Conservation (phyloP, 2,113 vertebrate genomes). For the Oenanthe oenanthe region DNA sequence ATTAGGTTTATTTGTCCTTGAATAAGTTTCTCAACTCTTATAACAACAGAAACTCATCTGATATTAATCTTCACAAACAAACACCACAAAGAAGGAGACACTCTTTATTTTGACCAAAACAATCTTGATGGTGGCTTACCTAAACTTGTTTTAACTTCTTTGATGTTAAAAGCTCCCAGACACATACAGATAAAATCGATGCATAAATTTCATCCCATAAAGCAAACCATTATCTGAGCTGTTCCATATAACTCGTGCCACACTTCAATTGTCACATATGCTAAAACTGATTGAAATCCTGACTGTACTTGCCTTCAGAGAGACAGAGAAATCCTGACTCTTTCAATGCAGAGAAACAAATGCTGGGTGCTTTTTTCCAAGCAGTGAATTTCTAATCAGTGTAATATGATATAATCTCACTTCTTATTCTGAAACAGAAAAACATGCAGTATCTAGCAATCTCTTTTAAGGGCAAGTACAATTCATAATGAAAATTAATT, state of each 20-base stretch:
- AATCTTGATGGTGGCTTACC: neutral
- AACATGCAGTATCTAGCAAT: slow-evolving; percentile 49
- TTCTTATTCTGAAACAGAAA: slow-evolving; percentile 40
- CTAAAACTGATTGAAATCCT: slow-evolving; percentile 44
- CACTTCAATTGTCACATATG: neutral
- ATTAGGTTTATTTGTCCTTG: neutral
- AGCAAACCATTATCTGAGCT: slow-evolving; percentile 3
- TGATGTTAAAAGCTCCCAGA: neutral
- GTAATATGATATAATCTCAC: slow-evolving; percentile 57
- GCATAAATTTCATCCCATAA: slow-evolving; percentile 15
- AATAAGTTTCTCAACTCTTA: neutral
- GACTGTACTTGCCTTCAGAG: slow-evolving; percentile 45
- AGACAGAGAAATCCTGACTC: neutral
- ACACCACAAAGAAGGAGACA: neutral
- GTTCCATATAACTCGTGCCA: neutral
- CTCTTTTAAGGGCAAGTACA: slow-evolving; percentile 44
- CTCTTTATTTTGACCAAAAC: neutral
- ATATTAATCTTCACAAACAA: neutral
- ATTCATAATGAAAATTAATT: slow-evolving; percentile 64
- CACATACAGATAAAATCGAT: neutral
- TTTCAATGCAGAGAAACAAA: slow-evolving; percentile 32
- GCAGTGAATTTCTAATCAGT: slow-evolving; percentile 60
- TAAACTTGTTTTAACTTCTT: neutral
- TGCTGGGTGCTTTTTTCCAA: neutral
- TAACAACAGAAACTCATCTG: neutral